Percentiles rank a stretch among this genome's conserved stretches.
phyloP scores from a whole-genome alignment of 2,888 invertebrate species.

The Sinelater perroti region DNA sequence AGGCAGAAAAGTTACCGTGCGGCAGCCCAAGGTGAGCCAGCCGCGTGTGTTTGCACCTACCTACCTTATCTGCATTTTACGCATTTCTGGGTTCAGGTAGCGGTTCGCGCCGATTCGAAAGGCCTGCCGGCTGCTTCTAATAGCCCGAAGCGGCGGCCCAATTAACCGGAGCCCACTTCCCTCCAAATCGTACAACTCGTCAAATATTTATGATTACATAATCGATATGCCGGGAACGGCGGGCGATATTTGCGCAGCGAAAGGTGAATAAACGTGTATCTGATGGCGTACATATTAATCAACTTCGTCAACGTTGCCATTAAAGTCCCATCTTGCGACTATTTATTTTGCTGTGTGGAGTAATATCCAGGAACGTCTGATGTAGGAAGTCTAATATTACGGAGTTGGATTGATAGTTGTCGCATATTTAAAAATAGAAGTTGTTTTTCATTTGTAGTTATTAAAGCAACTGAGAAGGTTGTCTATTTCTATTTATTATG shows the following conservation, averaged over 20 bases:
- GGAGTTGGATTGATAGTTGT: too few species aligned
- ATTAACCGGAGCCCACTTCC: neutral
- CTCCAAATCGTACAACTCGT: conserved; percentile 11
- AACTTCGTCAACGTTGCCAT: conserved; percentile 13
- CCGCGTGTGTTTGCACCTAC: conserved; percentile 5
- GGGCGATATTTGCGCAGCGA: conserved; percentile 9
- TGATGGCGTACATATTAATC: conserved; percentile 11
- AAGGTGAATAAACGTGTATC: conserved; percentile 30
- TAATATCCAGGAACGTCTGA: too few species aligned
- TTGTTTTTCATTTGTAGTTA: too few species aligned
- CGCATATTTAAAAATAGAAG: too few species aligned
- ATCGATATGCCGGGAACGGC: conserved; percentile 7
- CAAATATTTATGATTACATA: conserved; percentile 17
- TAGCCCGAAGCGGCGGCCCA: neutral
- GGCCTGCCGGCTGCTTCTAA: neutral
- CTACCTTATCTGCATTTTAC: conserved; percentile 16
- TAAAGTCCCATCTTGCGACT: too few species aligned
- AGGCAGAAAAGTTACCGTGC: conserved; percentile 12
- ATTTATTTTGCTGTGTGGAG: too few species aligned
- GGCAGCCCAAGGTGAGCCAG: conserved; percentile 5
- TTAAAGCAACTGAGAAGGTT: too few species aligned
- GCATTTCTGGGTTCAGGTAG: conserved; percentile 3
- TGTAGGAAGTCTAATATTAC: too few species aligned
- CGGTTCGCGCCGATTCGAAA: conserved; percentile 4
- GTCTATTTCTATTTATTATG: too few species aligned